Base-by-base conservation (phyloP, 2,797 vertebrate genomes). In the Ptychobarbus kaznakovi region DNA sequence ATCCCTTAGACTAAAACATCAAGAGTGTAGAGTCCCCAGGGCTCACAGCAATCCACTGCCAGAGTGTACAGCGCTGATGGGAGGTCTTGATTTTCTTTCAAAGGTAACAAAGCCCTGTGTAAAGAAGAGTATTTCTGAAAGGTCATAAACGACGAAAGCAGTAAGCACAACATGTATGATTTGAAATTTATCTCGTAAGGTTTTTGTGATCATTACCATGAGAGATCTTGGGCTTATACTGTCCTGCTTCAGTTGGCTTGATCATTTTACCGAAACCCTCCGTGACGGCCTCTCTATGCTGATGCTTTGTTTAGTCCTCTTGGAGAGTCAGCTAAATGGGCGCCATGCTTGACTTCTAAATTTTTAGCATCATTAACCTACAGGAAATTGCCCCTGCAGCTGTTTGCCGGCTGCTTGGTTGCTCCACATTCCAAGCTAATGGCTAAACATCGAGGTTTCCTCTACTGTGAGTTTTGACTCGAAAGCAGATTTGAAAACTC, bases 351-450 rank as follows among this genome's bases (percentile, higher is more conserved):
- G 94, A 94, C 94, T 96, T 95, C 93, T 94, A 92, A 93, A 93
- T 93, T 95, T 95, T 95, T 95, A 95, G 94, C 92, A 94, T 95
- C 94, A 95, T 95, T 95, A 95, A 93, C 94, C 93, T 95, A 95
- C 95, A 95, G 95, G 94, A 95, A 95, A 93, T 95, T 94, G 93
- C 92, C 94, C 94, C 94, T 94, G 94, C 95, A 95, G 95, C 94
- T 96, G 95, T 95, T 95, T 95, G 91, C 86, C 79, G 69, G 90
- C 53, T 83, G 90, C 72, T 83, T 86, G 88, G 86, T 87, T 91
- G 83, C 89, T 89, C 90, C 86, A 90, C 81, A 78, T 92, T 92
- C 91, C 82, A 83, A 83, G 92, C 91, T 94, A 95, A 95, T 94
- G 92, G 93, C 94, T 94, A 93, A 94, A 94, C 94, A 93, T 93